Conservation (phyloP, 2,888 invertebrate species). For the Drosophila mimica region DNA sequence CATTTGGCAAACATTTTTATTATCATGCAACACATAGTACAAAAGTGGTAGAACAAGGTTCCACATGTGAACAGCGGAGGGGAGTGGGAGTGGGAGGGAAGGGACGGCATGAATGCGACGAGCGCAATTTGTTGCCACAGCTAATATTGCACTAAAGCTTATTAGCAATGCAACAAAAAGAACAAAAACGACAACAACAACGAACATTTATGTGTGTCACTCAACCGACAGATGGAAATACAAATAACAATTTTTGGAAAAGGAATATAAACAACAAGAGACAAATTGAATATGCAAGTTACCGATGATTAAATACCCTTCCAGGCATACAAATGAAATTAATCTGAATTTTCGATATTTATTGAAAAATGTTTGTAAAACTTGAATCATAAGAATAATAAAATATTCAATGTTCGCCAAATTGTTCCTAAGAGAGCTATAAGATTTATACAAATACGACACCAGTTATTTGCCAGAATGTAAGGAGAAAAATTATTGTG, state of each 20-base stretch:
- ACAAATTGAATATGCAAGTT: background rate
- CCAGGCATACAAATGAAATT: background rate
- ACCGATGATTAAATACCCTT: slow-evolving; percentile 8
- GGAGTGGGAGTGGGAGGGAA: background rate
- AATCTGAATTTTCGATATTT: background rate
- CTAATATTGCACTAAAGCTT: slow-evolving; percentile 77
- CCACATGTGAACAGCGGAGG: background rate
- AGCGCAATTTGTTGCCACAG: slow-evolving; percentile 65
- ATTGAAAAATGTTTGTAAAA: background rate
- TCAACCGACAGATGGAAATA: slow-evolving; percentile 27
- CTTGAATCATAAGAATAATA: background rate
- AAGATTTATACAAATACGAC: background rate
- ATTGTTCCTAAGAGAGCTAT: background rate
- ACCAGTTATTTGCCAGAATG: background rate
- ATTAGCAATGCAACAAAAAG: slow-evolving; percentile 57
- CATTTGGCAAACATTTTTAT: slow-evolving; percentile 79
- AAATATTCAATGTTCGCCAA: background rate
- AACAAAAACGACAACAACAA: slow-evolving; percentile 22
- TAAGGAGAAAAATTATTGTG: background rate
- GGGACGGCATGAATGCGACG: slow-evolving; percentile 23
- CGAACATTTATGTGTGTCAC: slow-evolving; percentile 30
- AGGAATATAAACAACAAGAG: slow-evolving; percentile 30
- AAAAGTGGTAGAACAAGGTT: slow-evolving; percentile 29
- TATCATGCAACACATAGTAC: slow-evolving; percentile 55
- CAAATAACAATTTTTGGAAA: slow-evolving; percentile 8